Conservation (phyloP, 2,113 vertebrate genomes). For the Phylloscopus trochiloides region DNA sequence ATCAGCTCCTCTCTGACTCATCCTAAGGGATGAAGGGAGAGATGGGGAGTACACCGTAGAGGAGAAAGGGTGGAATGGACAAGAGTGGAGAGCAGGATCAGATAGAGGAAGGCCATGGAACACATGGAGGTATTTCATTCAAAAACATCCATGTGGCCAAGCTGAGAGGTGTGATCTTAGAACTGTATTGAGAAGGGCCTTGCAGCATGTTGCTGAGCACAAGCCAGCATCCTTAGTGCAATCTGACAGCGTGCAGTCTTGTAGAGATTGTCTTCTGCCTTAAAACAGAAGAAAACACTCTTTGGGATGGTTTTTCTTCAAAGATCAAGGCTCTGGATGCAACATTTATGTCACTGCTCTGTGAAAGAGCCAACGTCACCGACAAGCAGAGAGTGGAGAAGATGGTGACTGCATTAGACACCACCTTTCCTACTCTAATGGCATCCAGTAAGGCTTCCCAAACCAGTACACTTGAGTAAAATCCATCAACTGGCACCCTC, state of each 20-base stretch:
- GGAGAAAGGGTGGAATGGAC: accelerated
- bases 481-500: not conserved
- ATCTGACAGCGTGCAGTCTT: not conserved
- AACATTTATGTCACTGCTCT: not conserved
- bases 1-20: not conserved
- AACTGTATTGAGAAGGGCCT: accelerated
- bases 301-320: accelerated
- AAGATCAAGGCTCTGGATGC: not conserved
- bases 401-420: not conserved
- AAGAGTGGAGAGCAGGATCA: not conserved
- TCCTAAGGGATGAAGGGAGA: not conserved
- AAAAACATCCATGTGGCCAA: not conserved
- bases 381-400: not conserved
- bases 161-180: not conserved
- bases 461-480: not conserved
- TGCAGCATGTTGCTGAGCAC: accelerated
- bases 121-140: accelerated
- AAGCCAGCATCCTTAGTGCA: not conserved
- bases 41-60: accelerated
- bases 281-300: not conserved
- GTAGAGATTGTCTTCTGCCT: not conserved
- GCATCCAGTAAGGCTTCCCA: not conserved
- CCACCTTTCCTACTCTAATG: not conserved
- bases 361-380: not conserved
- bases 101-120: accelerated